A percentile compares a stretch with the other conserved stretches of the same genome.
phyloP scores from a whole-genome alignment of 2,888 invertebrate species.

The Calameuta idolon region DNA sequence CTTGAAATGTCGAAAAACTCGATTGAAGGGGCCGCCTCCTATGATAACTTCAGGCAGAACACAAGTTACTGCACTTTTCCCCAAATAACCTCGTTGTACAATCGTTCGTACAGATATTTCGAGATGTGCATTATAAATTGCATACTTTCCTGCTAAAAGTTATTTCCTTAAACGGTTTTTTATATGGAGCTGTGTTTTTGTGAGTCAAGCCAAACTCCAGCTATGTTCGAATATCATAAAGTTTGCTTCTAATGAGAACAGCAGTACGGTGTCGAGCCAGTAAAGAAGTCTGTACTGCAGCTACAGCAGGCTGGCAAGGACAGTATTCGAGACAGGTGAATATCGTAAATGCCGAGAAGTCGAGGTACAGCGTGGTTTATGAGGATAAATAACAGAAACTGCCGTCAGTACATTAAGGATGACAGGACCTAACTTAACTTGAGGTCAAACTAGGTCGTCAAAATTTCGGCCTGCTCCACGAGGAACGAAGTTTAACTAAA shows the following conservation, averaged over 20 bases:
- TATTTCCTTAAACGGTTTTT: neutral
- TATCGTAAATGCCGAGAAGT: neutral
- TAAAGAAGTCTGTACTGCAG: neutral
- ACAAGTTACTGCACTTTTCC: slow-evolving; percentile 28
- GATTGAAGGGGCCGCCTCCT: neutral
- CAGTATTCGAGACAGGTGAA: neutral
- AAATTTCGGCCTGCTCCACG: neutral
- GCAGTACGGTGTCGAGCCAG: neutral
- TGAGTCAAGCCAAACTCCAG: neutral
- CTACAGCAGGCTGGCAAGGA: neutral
- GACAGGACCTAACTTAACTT: slow-evolving; percentile 45
- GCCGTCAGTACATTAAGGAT: slow-evolving; percentile 20
- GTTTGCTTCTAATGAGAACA: neutral
- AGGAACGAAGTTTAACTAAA: neutral
- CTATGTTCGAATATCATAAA: neutral
- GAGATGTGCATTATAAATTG: slow-evolving; percentile 3
- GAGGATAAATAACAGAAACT: slow-evolving; percentile 7
- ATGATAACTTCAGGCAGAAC: slow-evolving; percentile 33
- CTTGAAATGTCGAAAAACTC: slow-evolving; percentile 1
- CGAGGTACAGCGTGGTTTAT: neutral
- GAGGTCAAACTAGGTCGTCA: slow-evolving; percentile 48
- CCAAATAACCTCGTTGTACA: slow-evolving; percentile 40
- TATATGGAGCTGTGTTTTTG: neutral
- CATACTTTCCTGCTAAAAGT: neutral
- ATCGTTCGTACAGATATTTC: slow-evolving; percentile 8